phyloP scores from a whole-genome alignment of 2,888 invertebrate genomes.

The Plagodis pulveraria region DNA sequence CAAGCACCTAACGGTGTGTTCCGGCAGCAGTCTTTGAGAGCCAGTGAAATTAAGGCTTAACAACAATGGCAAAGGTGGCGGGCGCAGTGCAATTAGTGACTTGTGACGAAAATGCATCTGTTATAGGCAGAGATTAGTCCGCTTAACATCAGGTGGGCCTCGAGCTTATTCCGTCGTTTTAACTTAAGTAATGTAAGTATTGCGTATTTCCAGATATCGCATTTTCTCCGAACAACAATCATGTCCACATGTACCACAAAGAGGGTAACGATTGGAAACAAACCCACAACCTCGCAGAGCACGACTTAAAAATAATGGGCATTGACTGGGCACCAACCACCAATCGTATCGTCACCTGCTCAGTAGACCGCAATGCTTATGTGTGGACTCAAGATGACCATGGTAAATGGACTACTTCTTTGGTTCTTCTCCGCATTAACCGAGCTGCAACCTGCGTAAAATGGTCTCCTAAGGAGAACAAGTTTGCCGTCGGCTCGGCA shows the following conservation, averaged over 20 bases:
- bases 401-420: constrained; percentile 97
- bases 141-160: too few species aligned
- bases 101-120: too few species aligned
- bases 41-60: too few species aligned
- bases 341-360: constrained; percentile 98
- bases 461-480: constrained; percentile 99
- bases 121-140: too few species aligned
- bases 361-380: constrained; percentile 99
- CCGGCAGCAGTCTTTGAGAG: too few species aligned
- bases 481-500: constrained; percentile 99
- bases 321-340: constrained; percentile 99
- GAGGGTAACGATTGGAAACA: constrained; percentile 93
- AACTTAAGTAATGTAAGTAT: not conserved
- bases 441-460: constrained; percentile 99
- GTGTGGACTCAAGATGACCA: constrained; percentile 97
- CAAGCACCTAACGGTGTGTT: too few species aligned
- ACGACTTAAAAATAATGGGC: constrained; percentile 98
- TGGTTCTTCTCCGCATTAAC: constrained; percentile 97
- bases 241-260: constrained; percentile 96
- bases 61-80: too few species aligned
- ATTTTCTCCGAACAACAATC: constrained; percentile 97
- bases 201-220: constrained; percentile 91
- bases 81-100: too few species aligned
- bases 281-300: constrained; percentile 93
- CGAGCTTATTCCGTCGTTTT: too few species aligned